A percentile compares a stretch with the other conserved stretches of the same genome.
Conservation (phyloP, 2,113 vertebrate genomes). For the Madoqua kirkii region DNA sequence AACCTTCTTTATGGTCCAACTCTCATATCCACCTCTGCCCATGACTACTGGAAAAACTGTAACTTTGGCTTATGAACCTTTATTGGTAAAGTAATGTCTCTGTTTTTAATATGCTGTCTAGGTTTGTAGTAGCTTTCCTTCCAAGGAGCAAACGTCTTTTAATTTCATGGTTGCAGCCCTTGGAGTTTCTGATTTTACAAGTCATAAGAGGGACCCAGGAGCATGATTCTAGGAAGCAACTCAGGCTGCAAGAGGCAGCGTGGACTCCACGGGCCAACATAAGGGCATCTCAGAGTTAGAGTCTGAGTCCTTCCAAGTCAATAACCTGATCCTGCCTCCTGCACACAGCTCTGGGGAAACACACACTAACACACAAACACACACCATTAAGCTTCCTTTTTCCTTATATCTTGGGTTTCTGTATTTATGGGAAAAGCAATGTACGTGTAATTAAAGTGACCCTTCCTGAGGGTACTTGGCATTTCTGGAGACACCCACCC, state of each 20-base stretch:
- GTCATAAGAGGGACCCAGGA: not conserved
- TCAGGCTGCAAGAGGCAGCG: fast-evolving
- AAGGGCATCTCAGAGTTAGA: fast-evolving
- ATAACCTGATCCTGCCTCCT: not conserved
- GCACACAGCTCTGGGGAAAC: not conserved
- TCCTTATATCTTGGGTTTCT: not conserved
- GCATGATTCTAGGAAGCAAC: not conserved
- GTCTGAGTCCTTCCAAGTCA: not conserved
- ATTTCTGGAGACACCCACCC: not conserved
- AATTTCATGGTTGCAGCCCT: not conserved
- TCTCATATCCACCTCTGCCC: not conserved
- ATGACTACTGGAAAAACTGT: not conserved
- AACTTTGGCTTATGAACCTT: not conserved
- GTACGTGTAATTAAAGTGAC: not conserved
- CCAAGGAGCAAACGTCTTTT: not conserved
- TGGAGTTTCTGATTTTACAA: not conserved
- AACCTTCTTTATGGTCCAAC: not conserved
- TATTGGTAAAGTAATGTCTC: not conserved
- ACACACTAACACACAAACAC: not conserved
- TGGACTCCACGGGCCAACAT: fast-evolving
- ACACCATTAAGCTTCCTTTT: not conserved
- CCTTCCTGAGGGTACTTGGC: not conserved
- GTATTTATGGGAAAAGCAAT: not conserved
- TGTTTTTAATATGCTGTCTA: not conserved
- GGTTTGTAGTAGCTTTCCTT: not conserved